Base-by-base conservation (phyloP, 35 echinoderm and acorn worm genomes). In the Apostichopus parvimensis region DNA sequence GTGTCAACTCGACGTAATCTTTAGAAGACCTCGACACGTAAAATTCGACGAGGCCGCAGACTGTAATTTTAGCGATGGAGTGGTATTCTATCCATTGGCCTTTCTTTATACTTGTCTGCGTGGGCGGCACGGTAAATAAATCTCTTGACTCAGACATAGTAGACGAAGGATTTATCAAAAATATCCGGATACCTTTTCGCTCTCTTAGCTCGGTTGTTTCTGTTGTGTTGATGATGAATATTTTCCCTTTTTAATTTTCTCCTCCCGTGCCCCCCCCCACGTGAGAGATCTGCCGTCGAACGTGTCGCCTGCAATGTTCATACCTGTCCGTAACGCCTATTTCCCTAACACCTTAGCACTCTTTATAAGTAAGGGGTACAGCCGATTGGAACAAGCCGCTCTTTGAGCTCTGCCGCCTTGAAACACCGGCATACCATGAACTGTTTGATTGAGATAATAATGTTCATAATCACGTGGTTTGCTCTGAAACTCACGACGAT, bases 91-190 rank as follows among this genome's bases (percentile, higher is more conserved):
- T 61, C 55, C 56, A 93, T 1, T 92, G 85, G 4, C 91, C 94
- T 22, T 93, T 89, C 45, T 90, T 87, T 5, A 93, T 93, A 87
- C 91, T 95, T 58, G 57, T 58, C 22, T 87, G 84, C 9, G 84
- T 87, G 8, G 84, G 84, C 25, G 84, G 84, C 3, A 87, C 13
- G 9, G 57, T 58, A 70, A 95, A 95, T 6, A 95, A 53, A 92
- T 95, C 94, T 18, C 89, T 73, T 12, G 93, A 66, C 25, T 95
- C 94, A 8, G 94, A 95, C 64, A 93, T 93, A 2, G 87, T 81
- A 21, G 91, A 90, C 54, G 94, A 95, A 25, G 90, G 23, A 5
- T 90, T 80, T 81, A 60, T 82, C 90, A 64, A 91, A 91, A n/a
- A 91, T 80, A 79, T 91, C 90, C 21, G 5, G 78, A 65, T 77